phyloP scores from a whole-genome alignment of 2,888 invertebrate genomes.

The Parasteatoda lunata region DNA sequence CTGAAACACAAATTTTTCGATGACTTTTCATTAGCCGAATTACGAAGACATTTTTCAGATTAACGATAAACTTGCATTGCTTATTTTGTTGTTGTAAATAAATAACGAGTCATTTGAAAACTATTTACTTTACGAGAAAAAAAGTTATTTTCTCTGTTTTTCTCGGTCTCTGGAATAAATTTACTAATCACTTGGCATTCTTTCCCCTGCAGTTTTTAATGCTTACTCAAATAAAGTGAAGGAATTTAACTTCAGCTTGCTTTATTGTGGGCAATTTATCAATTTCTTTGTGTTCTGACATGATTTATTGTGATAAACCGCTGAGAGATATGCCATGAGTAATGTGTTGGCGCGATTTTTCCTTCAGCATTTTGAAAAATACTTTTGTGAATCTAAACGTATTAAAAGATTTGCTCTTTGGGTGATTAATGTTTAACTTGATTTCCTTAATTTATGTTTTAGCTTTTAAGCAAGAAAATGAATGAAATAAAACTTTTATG shows the following conservation, averaged over 20 bases:
- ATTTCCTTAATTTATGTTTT: not conserved
- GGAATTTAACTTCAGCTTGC: not conserved
- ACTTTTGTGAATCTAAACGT: not conserved
- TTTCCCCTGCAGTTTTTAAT: not conserved
- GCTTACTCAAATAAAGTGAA: not conserved
- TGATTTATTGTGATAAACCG: slow-evolving; percentile 26
- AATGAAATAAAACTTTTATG: not conserved
- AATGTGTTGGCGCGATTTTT: slow-evolving; percentile 11
- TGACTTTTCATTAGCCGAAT: too few relatives aligned
- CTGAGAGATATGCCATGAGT: slow-evolving; percentile 30
- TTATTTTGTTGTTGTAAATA: too few relatives aligned
- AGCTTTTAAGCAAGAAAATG: not conserved
- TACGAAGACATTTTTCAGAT: too few relatives aligned
- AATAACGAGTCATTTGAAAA: too few relatives aligned
- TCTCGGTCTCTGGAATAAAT: too few relatives aligned
- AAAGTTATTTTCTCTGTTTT: too few relatives aligned
- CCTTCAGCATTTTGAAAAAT: not conserved
- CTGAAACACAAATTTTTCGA: too few relatives aligned
- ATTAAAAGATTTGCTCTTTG: not conserved
- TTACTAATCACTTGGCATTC: too few relatives aligned
- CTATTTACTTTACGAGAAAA: too few relatives aligned
- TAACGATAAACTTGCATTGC: too few relatives aligned
- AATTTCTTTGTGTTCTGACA: slow-evolving; percentile 13
- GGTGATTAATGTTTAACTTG: slow-evolving; percentile 1
- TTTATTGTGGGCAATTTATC: slow-evolving; percentile 29